Percentiles rank a stretch among this genome's conserved stretches.
Evolutionary conservation across 92 coral and sea anemone genomes (phyloP).

Genomic region (Palythoa grandiflora): DNA sequence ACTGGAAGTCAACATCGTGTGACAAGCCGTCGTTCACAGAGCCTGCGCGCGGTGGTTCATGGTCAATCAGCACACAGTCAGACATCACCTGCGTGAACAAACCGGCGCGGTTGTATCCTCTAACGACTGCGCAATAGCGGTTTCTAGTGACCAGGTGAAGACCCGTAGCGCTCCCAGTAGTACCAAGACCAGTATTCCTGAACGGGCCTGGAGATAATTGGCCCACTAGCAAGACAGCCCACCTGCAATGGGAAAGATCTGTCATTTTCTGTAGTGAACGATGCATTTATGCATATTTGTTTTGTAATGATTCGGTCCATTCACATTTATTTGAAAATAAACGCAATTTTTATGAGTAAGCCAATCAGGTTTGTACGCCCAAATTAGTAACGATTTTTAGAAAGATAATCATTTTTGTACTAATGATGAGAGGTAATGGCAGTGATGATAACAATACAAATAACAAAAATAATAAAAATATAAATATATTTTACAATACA

Average conservation of each 20-base stretch:
- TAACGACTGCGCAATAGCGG: constrained; percentile 90
- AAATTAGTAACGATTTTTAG: too few species aligned
- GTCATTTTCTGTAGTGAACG: background rate
- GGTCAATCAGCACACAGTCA: constrained; percentile 94
- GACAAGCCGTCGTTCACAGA: constrained; percentile 84
- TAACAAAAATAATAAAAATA: too few species aligned
- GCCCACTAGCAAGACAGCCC: constrained; percentile 76
- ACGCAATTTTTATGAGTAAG: too few species aligned
- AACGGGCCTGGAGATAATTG: constrained; percentile 67
- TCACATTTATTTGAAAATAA: too few species aligned
- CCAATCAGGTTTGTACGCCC: too few species aligned
- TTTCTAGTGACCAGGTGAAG: constrained; percentile 83
- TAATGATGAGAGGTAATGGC: too few species aligned
- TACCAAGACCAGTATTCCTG: constrained; percentile 63
- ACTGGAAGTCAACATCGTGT: constrained; percentile 85
- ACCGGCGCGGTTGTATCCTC: constrained; percentile 89
- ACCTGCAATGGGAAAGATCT: constrained; percentile 7
- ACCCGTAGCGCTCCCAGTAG: constrained; percentile 62
- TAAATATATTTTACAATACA: too few species aligned
- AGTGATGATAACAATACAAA: too few species aligned
- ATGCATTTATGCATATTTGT: background rate
- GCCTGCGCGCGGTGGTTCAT: constrained; percentile 87
- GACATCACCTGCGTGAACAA: constrained; percentile 76
- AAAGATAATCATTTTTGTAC: too few species aligned
- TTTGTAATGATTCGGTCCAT: too few species aligned